These are phyloP conservation scores for Prorops nasuta DNA, from an alignment of 1,140 invertebrate species.

Conservation along the genomic window DNA sequence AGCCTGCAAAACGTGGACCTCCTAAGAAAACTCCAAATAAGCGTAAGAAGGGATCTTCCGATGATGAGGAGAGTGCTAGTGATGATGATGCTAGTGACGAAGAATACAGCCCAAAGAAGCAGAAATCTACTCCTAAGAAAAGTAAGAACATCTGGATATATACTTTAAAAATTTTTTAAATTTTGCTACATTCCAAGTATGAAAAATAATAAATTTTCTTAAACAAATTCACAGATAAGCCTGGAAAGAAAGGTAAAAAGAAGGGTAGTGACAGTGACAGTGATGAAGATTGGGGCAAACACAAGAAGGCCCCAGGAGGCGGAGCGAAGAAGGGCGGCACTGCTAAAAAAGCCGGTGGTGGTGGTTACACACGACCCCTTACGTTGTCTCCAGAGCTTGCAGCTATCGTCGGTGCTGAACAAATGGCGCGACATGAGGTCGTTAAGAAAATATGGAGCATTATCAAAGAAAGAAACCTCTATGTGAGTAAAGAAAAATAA, in stretches of 20 bases:
- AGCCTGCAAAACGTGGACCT: slow-evolving; percentile 60
- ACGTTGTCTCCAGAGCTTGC: slow-evolving; percentile 84
- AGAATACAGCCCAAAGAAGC: slow-evolving; percentile 67
- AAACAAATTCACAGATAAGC: slow-evolving; percentile 29
- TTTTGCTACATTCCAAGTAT: background rate
- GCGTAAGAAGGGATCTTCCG: slow-evolving; percentile 61
- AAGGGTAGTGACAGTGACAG: slow-evolving; percentile 74
- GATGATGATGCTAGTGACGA: slow-evolving; percentile 68
- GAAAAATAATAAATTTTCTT: background rate
- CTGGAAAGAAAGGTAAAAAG: slow-evolving; percentile 65
- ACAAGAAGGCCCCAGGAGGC: slow-evolving; percentile 54
- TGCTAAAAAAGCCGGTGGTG: slow-evolving; percentile 68
- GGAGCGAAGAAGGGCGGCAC: slow-evolving; percentile 57
- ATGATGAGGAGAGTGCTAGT: slow-evolving; percentile 63
- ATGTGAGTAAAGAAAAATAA: slow-evolving; percentile 56
- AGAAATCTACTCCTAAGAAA: slow-evolving; percentile 51
- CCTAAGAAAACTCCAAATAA: slow-evolving; percentile 55
- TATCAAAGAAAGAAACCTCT: slow-evolving; percentile 88
- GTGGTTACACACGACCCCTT: slow-evolving; percentile 78
- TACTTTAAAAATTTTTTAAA: background rate
- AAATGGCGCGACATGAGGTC: slow-evolving; percentile 87
- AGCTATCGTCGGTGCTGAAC: slow-evolving; percentile 78
- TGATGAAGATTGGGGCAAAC: slow-evolving; percentile 76
- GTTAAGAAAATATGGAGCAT: slow-evolving; percentile 91
- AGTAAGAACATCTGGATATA: slow-evolving; percentile 26